Percentiles rank a stretch among this genome's conserved stretches.
phyloP scores from a whole-genome alignment of 2,113 vertebrate species.

The Orycteropus afer region DNA sequence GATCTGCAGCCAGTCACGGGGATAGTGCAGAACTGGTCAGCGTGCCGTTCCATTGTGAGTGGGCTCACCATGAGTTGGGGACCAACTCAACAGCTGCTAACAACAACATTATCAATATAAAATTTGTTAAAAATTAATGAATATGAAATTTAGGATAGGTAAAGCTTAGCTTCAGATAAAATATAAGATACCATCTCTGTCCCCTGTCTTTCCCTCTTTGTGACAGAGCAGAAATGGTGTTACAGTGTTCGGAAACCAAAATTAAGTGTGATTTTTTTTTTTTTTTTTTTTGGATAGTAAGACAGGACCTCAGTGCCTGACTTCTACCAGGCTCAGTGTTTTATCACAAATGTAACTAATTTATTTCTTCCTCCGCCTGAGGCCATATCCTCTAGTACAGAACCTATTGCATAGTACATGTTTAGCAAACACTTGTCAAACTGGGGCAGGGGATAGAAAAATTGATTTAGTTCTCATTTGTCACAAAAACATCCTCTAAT shows the following conservation, averaged over 20 bases:
- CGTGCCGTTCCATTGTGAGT: neutral
- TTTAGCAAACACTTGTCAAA: neutral
- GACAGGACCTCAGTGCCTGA: neutral
- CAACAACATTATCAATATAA: neutral
- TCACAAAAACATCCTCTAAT: neutral
- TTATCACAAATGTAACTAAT: neutral
- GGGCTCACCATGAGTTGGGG: neutral
- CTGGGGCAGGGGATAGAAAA: neutral
- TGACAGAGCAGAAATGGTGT: slow-evolving; percentile 15
- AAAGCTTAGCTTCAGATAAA: neutral
- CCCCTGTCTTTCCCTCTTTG: neutral
- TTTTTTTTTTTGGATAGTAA: neutral
- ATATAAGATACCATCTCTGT: neutral
- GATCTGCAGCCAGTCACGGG: neutral
- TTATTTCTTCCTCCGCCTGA: neutral
- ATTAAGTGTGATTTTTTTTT: neutral
- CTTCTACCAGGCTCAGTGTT: neutral
- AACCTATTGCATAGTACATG: neutral
- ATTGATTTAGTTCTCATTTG: neutral
- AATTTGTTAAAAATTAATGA: slow-evolving; percentile 2
- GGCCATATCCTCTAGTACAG: neutral
- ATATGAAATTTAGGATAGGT: slow-evolving; percentile 20
- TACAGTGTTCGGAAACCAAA: slow-evolving; percentile 6
- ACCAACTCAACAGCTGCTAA: neutral
- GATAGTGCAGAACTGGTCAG: neutral